phyloP scores from a whole-genome alignment of 2,888 invertebrate genomes.

The Neuroscelio doddi region DNA sequence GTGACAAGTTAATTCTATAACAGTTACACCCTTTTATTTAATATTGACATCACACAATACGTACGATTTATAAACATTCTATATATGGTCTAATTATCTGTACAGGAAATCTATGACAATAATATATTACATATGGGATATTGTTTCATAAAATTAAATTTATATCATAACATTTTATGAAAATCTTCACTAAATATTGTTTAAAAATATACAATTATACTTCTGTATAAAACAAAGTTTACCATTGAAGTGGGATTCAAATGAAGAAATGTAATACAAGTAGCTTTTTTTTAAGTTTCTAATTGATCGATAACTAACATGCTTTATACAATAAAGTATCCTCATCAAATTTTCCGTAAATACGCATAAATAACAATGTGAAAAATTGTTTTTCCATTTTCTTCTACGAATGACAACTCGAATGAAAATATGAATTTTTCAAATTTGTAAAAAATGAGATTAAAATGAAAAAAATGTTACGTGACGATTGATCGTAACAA shows the following conservation, averaged over 20 bases:
- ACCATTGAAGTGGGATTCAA: no score
- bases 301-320: background rate
- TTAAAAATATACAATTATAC: background rate
- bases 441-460: no score
- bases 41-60: slow-evolving; percentile 10
- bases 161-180: background rate
- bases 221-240: background rate
- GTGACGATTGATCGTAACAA: no score
- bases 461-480: no score
- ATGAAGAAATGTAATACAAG: no score
- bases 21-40: slow-evolving; percentile 7
- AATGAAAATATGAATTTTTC: background rate
- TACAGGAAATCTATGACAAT: slow-evolving; percentile 6
- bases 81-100: slow-evolving; percentile 3
- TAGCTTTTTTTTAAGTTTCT: background rate
- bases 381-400: background rate
- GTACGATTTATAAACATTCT: slow-evolving; percentile 7
- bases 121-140: background rate
- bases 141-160: background rate
- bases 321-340: no score
- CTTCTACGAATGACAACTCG: background rate
- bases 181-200: background rate
- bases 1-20: no score
- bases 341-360: slow-evolving; percentile 4
- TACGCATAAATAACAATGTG: background rate